Base-by-base conservation (phyloP, 2,888 invertebrate species). In the Agrotis puta region DNA sequence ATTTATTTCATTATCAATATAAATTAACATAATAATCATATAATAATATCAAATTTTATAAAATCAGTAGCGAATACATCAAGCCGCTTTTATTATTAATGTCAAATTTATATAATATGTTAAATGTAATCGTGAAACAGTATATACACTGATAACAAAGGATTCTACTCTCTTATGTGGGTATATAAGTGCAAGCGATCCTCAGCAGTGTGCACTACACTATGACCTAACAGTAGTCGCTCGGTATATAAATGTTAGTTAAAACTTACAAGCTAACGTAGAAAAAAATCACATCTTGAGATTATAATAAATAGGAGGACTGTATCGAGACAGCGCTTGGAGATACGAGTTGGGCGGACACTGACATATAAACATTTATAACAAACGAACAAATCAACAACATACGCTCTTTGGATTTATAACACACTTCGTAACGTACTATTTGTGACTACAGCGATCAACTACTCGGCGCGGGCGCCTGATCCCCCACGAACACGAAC, bases 211-310 rank as follows among this genome's bases (percentile, higher is more conserved):
- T 82, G 83, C 69, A 73, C 84, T 88, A 88, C 81, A 77, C 89
- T 91, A 91, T 82, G 85, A 87, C 88, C 90, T 90, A 89, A 69
- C 81, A 77, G 85, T 80, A 75, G 72, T 85, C 83, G 85, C 80
- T 88, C 87, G 84, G 75, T 85, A 85, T 84, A 87, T 82, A 81
- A 85, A 79, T 87, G 94, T 94, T 95, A 94, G 94, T 94, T 67
- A 57, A 85, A 85, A 89, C 94, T 95, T 95, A 94, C 83, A 77
- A 81, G 81, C 93, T 94, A 95, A 87, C 90, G 90, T 92, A 92
- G 90, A 92, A 92, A 90, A 39, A 93, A 94, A 95, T 95, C 95
- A 95, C 95, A 94, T 93, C 92, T 95, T 93, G 94, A 94, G 93
- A 95, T 94, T 93, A 94, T 84, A 92, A 93, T 94, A 94, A 92